Evolutionary conservation across 2,888 invertebrate genomes (phyloP).

Genomic region (Xylophagus ater): DNA sequence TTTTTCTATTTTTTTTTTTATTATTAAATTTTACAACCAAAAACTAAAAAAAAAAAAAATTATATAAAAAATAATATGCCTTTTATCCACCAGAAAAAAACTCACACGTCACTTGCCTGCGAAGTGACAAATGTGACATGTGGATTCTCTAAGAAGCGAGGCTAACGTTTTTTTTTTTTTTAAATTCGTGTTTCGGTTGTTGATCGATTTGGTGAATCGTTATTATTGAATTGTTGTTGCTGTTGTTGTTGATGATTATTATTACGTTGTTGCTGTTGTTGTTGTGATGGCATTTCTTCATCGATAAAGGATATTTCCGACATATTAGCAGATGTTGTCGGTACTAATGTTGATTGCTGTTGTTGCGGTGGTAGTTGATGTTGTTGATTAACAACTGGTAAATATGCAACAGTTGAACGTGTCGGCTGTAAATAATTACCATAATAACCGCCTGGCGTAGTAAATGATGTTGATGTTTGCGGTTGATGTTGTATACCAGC

Average conservation of each 20-base stretch:
- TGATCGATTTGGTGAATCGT: constrained; percentile 42
- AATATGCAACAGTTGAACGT: no score
- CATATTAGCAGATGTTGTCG: constrained; percentile 32
- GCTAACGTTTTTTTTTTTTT: constrained; percentile 34
- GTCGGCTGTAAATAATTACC: constrained; percentile 31
- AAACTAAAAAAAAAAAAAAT: neutral
- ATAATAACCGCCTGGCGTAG: constrained; percentile 25
- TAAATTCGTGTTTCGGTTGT: constrained; percentile 41
- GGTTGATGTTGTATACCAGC: constrained; percentile 26
- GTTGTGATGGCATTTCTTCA: constrained; percentile 43
- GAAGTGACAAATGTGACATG: no score
- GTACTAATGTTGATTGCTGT: constrained; percentile 19
- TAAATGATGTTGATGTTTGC: constrained; percentile 28
- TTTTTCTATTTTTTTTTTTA: constrained; percentile 18
- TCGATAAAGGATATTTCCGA: constrained; percentile 61
- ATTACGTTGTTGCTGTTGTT: constrained; percentile 17
- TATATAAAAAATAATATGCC: no score
- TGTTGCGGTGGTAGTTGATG: constrained; percentile 21
- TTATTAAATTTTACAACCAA: constrained; percentile 1
- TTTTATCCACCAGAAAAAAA: no score
- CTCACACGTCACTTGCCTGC: no score
- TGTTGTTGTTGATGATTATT: constrained; percentile 6
- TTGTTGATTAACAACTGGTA: constrained; percentile 21
- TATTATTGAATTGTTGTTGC: constrained; percentile 17
- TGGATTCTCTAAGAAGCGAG: no score